Evolutionary conservation across 2,888 invertebrate genomes (phyloP).

Genomic region (Agrotis ipsilon): DNA sequence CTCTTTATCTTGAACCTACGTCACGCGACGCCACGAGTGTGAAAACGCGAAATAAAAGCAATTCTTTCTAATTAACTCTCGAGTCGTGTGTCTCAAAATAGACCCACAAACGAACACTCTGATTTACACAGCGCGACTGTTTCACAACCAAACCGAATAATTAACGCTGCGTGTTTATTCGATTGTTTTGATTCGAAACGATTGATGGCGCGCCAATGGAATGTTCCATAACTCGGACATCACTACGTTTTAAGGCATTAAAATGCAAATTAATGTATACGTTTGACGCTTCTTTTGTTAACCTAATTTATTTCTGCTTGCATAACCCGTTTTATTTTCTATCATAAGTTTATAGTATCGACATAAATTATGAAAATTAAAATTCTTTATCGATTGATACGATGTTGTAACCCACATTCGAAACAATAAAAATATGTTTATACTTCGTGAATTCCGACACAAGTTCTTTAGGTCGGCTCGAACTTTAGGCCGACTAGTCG

Average conservation of each 20-base stretch:
- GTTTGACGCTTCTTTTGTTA: conserved; percentile 59
- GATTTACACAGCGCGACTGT: conserved; percentile 88
- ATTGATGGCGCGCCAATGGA: conserved; percentile 77
- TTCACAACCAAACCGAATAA: conserved; percentile 86
- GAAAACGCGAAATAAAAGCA: conserved; percentile 90
- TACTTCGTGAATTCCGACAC: conserved; percentile 9
- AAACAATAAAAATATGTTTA: conserved; percentile 40
- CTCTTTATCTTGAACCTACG: conserved; percentile 68
- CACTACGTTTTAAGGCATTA: conserved; percentile 60
- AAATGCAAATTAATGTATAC: conserved; percentile 62
- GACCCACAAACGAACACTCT: conserved; percentile 78
- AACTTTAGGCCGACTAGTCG: too few relatives aligned
- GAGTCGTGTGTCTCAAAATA: conserved; percentile 83
- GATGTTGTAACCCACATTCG: conserved; percentile 19
- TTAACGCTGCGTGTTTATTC: conserved; percentile 87
- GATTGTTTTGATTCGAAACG: conserved; percentile 88
- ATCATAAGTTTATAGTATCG: conserved; percentile 34
- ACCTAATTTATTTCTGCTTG: conserved; percentile 54
- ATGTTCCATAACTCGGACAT: conserved; percentile 67
- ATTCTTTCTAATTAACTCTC: conserved; percentile 90
- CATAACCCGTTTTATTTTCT: conserved; percentile 54
- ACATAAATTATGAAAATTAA: conserved; percentile 54
- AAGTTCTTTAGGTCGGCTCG: not conserved
- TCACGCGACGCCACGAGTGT: conserved; percentile 84
- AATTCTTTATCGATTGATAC: conserved; percentile 36